A percentile compares a stretch with the other conserved stretches of the same genome.
phyloP scores from a whole-genome alignment of 92 coral and sea anemone species.

The Palythoa grandiflora region DNA sequence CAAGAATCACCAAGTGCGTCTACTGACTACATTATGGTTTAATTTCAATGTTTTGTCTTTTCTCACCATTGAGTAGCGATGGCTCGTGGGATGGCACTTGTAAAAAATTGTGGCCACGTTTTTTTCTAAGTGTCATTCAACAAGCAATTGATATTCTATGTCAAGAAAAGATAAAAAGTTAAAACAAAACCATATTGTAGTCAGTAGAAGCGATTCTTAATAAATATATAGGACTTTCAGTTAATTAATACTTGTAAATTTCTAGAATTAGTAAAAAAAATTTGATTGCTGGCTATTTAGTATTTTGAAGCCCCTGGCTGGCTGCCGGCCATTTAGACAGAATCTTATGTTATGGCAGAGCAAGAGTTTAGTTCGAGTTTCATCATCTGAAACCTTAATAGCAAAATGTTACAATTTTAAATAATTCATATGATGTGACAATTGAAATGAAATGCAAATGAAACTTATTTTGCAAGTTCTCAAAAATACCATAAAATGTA shows the following conservation, averaged over 20 bases:
- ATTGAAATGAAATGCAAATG: too few relatives aligned
- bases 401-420: too few relatives aligned
- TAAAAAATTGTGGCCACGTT: too few relatives aligned
- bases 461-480: too few relatives aligned
- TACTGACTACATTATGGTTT: constrained; percentile 8
- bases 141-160: constrained; percentile 20
- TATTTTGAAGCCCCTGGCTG: constrained; percentile 21
- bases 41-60: too few relatives aligned
- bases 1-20: constrained; percentile 8
- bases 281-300: constrained; percentile 14
- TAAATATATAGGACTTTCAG: constrained; percentile 5
- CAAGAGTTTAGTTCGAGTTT: too few relatives aligned
- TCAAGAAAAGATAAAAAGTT: not conserved
- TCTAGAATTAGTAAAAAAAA: not conserved
- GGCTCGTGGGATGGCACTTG: too few relatives aligned
- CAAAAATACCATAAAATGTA: too few relatives aligned
- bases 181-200: constrained; percentile 19
- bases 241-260: not conserved
- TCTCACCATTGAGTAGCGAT: constrained; percentile 23
- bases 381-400: too few relatives aligned
- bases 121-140: too few relatives aligned
- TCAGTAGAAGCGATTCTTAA: constrained; percentile 15
- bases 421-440: too few relatives aligned
- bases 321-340: not conserved
- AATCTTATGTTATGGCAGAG: too few relatives aligned